phyloP scores from a whole-genome alignment of 1,140 invertebrate genomes.

The Leucophenga varia region DNA sequence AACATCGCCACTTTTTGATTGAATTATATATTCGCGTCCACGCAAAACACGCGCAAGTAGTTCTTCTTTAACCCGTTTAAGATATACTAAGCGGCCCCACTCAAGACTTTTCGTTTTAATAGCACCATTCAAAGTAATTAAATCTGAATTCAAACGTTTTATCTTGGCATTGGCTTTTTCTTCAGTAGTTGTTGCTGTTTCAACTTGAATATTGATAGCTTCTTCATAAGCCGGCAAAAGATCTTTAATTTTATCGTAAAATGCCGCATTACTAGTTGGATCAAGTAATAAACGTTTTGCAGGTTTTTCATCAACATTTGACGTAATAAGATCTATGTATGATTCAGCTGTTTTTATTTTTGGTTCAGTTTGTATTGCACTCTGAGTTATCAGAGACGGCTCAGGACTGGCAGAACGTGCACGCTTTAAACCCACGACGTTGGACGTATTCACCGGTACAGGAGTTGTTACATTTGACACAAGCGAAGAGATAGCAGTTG shows the following conservation, averaged over 20 bases:
- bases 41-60: slow-evolving; percentile 20
- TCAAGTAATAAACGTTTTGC: slow-evolving; percentile 7
- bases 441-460: too few relatives aligned
- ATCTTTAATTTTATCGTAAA: slow-evolving; percentile 27
- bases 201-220: slow-evolving; percentile 20
- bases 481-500: too few relatives aligned
- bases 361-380: too few relatives aligned
- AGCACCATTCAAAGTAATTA: slow-evolving; percentile 22
- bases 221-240: slow-evolving; percentile 22
- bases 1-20: too few relatives aligned
- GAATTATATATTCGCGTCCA: too few relatives aligned
- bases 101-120: slow-evolving; percentile 34
- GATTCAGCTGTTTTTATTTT: too few relatives aligned
- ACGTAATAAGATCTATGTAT: too few relatives aligned
- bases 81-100: slow-evolving; percentile 28
- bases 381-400: too few relatives aligned
- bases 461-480: too few relatives aligned
- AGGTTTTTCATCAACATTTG: too few relatives aligned
- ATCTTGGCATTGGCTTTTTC: slow-evolving; percentile 12
- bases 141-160: slow-evolving; percentile 23
- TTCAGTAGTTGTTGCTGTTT: slow-evolving; percentile 12
- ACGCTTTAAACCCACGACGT: too few relatives aligned
- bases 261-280: slow-evolving; percentile 30
- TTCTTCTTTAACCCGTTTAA: slow-evolving; percentile 29
- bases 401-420: too few relatives aligned